These are phyloP conservation scores for Pyrgilauda ruficollis DNA, from an alignment of 2,113 vertebrate species.

Conservation along the genomic window DNA sequence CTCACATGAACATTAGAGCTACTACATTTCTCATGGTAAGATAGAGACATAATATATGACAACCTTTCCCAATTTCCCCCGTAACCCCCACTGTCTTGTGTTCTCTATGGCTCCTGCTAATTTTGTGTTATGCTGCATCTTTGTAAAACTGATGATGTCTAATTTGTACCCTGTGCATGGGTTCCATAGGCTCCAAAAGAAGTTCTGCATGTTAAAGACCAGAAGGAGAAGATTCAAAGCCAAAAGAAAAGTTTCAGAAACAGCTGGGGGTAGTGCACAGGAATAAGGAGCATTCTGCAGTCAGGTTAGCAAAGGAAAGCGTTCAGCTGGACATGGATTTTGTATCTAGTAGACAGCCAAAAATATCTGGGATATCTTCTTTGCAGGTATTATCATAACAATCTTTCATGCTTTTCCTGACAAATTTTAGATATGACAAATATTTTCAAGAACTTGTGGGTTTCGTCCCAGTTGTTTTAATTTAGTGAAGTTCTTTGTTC, in stretches of 20 bases:
- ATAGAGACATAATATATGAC: not conserved
- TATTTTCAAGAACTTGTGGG: not conserved
- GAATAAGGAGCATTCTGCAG: constrained; percentile 2
- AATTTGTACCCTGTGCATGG: not conserved
- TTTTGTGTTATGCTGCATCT: not conserved
- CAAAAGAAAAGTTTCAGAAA: not conserved
- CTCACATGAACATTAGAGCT: not conserved
- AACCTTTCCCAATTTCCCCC: not conserved
- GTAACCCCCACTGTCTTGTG: not conserved
- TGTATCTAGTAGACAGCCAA: not conserved
- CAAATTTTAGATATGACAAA: not conserved
- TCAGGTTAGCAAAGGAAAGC: not conserved
- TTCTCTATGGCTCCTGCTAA: not conserved
- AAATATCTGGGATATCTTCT: constrained; percentile 4
- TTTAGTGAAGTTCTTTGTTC: not conserved
- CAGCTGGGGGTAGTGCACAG: not conserved
- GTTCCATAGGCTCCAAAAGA: not conserved
- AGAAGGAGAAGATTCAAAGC: not conserved
- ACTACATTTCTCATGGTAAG: not conserved
- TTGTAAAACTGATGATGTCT: not conserved
- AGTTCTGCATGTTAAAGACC: not conserved
- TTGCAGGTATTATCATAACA: not conserved
- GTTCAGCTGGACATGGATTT: constrained; percentile 3
- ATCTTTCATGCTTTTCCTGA: not conserved
- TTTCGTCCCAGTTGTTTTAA: not conserved